These are phyloP conservation scores for Phymastichus coffea DNA, from an alignment of 1,140 invertebrate genomes.

Conservation along the genomic window DNA sequence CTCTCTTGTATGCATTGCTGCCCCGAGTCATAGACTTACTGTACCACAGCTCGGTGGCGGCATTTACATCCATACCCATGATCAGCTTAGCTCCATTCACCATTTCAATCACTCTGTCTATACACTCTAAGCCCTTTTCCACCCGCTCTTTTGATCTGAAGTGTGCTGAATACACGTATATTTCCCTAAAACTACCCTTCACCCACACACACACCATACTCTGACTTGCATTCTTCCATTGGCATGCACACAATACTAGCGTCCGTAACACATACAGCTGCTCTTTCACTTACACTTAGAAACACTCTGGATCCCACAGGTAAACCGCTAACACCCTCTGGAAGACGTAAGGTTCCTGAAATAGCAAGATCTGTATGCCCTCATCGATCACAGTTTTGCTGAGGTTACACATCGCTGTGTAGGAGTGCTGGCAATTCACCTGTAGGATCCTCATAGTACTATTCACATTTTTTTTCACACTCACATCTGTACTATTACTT, in stretches of 20 bases:
- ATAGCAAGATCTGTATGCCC: too few relatives aligned
- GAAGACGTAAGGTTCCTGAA: background rate
- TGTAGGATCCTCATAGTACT: background rate
- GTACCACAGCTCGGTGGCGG: slow-evolving; percentile 27
- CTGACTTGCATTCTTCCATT: slow-evolving; percentile 31
- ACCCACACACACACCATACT: slow-evolving; percentile 22
- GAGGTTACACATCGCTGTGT: too few relatives aligned
- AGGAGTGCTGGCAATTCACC: too few relatives aligned
- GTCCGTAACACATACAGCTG: background rate
- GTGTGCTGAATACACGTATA: slow-evolving; percentile 20
- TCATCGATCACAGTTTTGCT: too few relatives aligned
- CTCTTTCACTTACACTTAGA: too few relatives aligned
- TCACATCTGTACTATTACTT: background rate
- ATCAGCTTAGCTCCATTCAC: background rate
- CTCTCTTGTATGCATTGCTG: too few relatives aligned
- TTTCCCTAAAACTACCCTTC: slow-evolving; percentile 10
- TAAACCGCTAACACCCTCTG: background rate
- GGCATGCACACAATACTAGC: too few relatives aligned
- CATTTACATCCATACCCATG: slow-evolving; percentile 29
- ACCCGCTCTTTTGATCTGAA: slow-evolving; percentile 4
- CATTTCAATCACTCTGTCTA: too few relatives aligned
- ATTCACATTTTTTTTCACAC: background rate
- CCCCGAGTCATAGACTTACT: too few relatives aligned
- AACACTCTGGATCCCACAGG: too few relatives aligned
- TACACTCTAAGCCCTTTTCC: background rate